Base-by-base conservation (phyloP, 2,888 invertebrate species). In the Drosophila infuscata region DNA sequence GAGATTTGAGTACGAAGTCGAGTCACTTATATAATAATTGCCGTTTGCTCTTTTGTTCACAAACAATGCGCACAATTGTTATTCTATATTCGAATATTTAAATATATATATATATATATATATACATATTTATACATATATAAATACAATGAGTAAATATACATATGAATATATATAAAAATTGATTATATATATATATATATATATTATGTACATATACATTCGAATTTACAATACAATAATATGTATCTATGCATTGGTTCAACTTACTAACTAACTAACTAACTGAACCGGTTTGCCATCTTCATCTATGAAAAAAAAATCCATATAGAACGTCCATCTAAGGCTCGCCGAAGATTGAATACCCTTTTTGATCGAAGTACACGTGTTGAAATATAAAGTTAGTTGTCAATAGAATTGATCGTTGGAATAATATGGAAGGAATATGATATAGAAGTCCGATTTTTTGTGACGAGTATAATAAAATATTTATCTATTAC, bases 281-380 rank as follows among this genome's bases (percentile, higher is more conserved):
- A 46, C 25, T 15, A 15, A 25, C n/a, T 51, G 52, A 70, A 75
- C 73, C 41, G 74, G 73, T 74, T 73, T 72, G 12, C 43, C 46
- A 46, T 46, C 46, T 46, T 46, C 8, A 4, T 8, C 25, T 15
- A 25, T 12, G 8, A 35, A 6, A 11, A 20, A 41, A 20, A 15
- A 25, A 15, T 15, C 20, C 25, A 15, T 15, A 46, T 25, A 46
- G 15, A 25, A 25, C 20, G 4, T 15, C 17, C 2, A n/a, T n/a
- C n/a, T 11, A 11, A 43, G 3, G 43, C 43, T n/a, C 43, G n/a
- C n/a, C 46, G 46, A 46, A 46, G 8, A 15, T 25, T 8, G 46
- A 7, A 25, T 46, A 46, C 46, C 2, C 46, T 46, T 15, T 25
- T 46, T 25, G 15, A 20, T 46, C 12, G 12, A 41, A 41, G 9